phyloP scores from a whole-genome alignment of 2,797 vertebrate species.

The Poeciliopsis paucimaculata region DNA sequence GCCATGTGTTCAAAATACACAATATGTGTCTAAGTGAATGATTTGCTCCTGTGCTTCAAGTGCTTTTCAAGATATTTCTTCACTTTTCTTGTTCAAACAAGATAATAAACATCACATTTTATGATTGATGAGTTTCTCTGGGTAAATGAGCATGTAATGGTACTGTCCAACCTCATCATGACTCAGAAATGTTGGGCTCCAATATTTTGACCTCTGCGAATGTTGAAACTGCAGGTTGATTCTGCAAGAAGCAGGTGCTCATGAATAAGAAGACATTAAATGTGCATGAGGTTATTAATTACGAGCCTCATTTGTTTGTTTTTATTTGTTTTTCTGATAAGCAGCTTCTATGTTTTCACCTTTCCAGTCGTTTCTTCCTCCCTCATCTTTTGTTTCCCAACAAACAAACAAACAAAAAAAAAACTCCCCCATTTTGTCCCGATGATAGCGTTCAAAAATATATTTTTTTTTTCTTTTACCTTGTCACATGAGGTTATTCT shows the following conservation, averaged over 20 bases:
- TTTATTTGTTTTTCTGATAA: constrained; percentile 57
- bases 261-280: constrained; percentile 78
- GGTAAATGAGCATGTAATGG: constrained; percentile 37
- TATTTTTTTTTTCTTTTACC: not conserved
- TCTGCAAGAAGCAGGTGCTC: constrained; percentile 71
- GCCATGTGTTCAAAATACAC: constrained; percentile 5
- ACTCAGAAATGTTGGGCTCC: constrained; percentile 33
- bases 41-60: not conserved
- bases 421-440: not conserved
- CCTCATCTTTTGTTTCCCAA: constrained; percentile 25
- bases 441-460: not conserved
- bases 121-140: constrained; percentile 21
- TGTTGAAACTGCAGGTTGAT: constrained; percentile 61
- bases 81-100: not conserved
- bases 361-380: constrained; percentile 16
- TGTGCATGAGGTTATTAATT: constrained; percentile 76
- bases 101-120: not conserved
- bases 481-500: constrained; percentile 14
- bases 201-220: constrained; percentile 26
- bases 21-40: not conserved
- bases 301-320: constrained; percentile 64
- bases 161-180: constrained; percentile 42
- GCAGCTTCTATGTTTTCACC: constrained; percentile 54
- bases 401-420: no score
- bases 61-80: constrained; percentile 7